Base-by-base conservation (phyloP, 2,888 invertebrate species). In the Lepidochitona cinerea region DNA sequence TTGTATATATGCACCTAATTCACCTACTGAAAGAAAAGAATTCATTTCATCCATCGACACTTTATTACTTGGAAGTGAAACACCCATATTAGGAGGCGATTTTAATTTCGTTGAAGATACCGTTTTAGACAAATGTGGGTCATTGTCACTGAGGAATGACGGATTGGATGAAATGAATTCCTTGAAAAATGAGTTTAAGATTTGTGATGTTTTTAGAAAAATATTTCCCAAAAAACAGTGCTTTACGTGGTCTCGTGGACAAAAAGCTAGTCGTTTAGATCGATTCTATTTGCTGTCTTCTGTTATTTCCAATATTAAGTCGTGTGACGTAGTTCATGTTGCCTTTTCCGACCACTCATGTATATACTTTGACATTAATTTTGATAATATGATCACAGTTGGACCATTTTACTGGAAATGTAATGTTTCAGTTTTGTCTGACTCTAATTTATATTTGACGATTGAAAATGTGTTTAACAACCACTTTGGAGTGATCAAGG, bases 71-170 rank as follows among this genome's bases (percentile, higher is more conserved):
- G 7, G 5, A 7, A 65, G 70, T 35, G 29, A 69, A n/a, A 26
- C 66, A 29, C 7, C 75, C 1, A 64, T 73, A 23, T n/a, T 77
- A 29, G 36, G 26, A 66, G 76, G 76, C 18, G 76, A 76, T 66
- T 76, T 72, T 70, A 76, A 76, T 69, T 76, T 64, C 67, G 70
- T 76, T 52, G 65, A 65, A 26, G 69, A 74, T 52, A 66, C 71
- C 14, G 12, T 36, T 0, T 54, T 74, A 1, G 72, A 76, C 29
- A 74, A 75, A 66, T n/a, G 73, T 32, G 75, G 75, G n/a, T n/a
- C n/a, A n/a, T n/a, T n/a, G n/a, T n/a, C n/a, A n/a, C n/a, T n/a
- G n/a, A 68, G 73, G 36, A 66, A 52, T 29, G 41, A 33, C 26
- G 74, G 59, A 1, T 14, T 68, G 23, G 49, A 70, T 23, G 68